Conservation (phyloP, 1,140 invertebrate species). For the Micrasema minimum region DNA sequence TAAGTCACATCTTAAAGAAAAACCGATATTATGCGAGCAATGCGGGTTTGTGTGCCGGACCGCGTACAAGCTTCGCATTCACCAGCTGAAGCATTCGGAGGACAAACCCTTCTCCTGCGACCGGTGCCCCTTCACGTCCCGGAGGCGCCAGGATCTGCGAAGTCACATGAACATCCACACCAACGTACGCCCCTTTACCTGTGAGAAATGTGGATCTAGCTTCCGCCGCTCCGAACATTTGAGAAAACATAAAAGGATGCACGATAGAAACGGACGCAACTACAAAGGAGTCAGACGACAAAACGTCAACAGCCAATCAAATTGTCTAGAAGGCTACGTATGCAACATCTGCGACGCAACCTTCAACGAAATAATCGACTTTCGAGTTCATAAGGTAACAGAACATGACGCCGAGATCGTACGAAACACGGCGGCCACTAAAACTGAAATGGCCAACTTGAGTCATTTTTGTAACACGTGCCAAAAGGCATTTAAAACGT, state of each 20-base stretch:
- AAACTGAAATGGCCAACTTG: background rate
- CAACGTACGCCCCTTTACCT: conserved; percentile 44
- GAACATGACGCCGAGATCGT: conserved; percentile 6
- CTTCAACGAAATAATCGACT: conserved; percentile 1
- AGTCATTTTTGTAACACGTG: conserved; percentile 17
- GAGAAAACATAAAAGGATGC: conserved; percentile 6
- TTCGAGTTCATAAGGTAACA: conserved; percentile 15
- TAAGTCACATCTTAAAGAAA: conserved; percentile 9
- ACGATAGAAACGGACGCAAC: background rate
- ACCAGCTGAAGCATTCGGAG: conserved; percentile 58
- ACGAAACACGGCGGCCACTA: background rate
- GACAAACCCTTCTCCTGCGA: conserved; percentile 59
- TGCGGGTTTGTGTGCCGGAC: conserved; percentile 6
- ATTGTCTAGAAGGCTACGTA: background rate
- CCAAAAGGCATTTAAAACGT: conserved; percentile 2
- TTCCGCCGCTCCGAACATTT: conserved; percentile 51
- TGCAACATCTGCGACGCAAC: background rate
- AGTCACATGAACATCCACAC: conserved; percentile 63
- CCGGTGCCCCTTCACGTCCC: conserved; percentile 74
- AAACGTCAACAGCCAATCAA: background rate
- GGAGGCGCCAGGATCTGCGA: conserved; percentile 58
- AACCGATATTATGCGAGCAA: conserved; percentile 2
- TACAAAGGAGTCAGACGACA: background rate
- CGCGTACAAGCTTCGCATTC: background rate
- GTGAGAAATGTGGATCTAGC: conserved; percentile 56